A percentile compares a stretch with the other conserved stretches of the same genome.
Conservation (phyloP, 2,888 invertebrate genomes). For the Conchocele bisecta region DNA sequence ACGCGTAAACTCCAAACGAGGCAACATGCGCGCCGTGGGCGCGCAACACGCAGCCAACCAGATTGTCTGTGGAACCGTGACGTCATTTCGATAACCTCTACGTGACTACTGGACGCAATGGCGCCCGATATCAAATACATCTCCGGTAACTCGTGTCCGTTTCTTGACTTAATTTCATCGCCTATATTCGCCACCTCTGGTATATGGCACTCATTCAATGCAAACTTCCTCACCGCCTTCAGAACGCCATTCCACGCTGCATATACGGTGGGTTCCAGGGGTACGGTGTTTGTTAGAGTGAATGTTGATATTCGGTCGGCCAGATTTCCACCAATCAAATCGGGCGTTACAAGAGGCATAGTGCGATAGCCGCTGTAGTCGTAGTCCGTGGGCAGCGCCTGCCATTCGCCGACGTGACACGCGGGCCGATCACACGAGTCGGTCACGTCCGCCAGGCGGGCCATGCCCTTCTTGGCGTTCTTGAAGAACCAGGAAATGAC, state of each 20-base stretch:
- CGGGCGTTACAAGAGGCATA: slow-evolving; percentile 67
- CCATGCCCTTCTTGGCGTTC: slow-evolving; percentile 61
- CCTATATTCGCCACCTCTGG: slow-evolving; percentile 41
- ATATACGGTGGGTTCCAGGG: slow-evolving; percentile 69
- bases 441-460: slow-evolving; percentile 50
- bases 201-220: slow-evolving; percentile 67
- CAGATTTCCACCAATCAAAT: slow-evolving; percentile 65
- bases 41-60: slow-evolving; percentile 76
- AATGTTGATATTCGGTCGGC: slow-evolving; percentile 65
- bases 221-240: slow-evolving; percentile 63
- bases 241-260: slow-evolving; percentile 67
- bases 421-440: slow-evolving; percentile 32
- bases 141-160: slow-evolving; percentile 58
- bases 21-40: slow-evolving; percentile 60
- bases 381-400: slow-evolving; percentile 64
- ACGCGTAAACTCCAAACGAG: slow-evolving; percentile 72
- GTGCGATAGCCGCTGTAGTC: slow-evolving; percentile 64
- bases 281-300: slow-evolving; percentile 73
- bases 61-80: slow-evolving; percentile 72
- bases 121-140: slow-evolving; percentile 61
- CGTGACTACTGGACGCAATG: slow-evolving; percentile 57
- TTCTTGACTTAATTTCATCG: slow-evolving; percentile 27
- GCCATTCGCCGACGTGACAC: slow-evolving; percentile 68
- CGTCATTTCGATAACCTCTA: slow-evolving; percentile 68
- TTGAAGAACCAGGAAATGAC: slow-evolving; percentile 65